Percentiles rank a stretch among this genome's conserved stretches.
phyloP scores from a whole-genome alignment of 2,888 invertebrate species.

The Drosophila austrosaltans region DNA sequence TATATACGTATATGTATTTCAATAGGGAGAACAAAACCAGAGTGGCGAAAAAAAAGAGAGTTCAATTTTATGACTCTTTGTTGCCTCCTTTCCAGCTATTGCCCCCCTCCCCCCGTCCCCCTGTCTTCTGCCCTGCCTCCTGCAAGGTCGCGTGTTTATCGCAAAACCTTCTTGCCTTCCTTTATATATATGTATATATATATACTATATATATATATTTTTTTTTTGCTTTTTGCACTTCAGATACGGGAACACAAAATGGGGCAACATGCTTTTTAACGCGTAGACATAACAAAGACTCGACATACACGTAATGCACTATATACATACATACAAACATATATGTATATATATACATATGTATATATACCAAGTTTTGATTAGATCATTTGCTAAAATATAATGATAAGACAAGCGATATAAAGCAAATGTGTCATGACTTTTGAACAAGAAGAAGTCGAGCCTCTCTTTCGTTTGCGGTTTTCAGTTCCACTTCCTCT shows the following conservation, averaged over 20 bases:
- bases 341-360: background rate
- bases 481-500: background rate
- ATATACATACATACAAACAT: background rate
- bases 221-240: conserved; percentile 60
- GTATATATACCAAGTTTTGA: background rate
- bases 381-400: conserved; percentile 12
- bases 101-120: background rate
- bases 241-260: conserved; percentile 52
- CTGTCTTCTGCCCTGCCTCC: conserved; percentile 14
- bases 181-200: background rate
- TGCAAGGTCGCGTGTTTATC: conserved; percentile 75
- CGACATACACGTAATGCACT: conserved; percentile 1
- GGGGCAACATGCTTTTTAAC: conserved; percentile 16
- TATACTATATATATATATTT: background rate
- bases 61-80: conserved; percentile 41
- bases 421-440: background rate
- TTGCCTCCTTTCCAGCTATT: conserved; percentile 15
- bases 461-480: background rate
- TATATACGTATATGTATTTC: background rate
- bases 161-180: conserved; percentile 37
- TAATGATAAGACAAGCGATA: conserved; percentile 10
- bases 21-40: conserved; percentile 6
- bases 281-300: conserved; percentile 31
- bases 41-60: background rate
- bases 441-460: conserved; percentile 3